Evolutionary conservation across 1,140 invertebrate species (phyloP), one percentile per base, ranked within the genome.

Genomic region (Drosophila yakuba): DNA sequence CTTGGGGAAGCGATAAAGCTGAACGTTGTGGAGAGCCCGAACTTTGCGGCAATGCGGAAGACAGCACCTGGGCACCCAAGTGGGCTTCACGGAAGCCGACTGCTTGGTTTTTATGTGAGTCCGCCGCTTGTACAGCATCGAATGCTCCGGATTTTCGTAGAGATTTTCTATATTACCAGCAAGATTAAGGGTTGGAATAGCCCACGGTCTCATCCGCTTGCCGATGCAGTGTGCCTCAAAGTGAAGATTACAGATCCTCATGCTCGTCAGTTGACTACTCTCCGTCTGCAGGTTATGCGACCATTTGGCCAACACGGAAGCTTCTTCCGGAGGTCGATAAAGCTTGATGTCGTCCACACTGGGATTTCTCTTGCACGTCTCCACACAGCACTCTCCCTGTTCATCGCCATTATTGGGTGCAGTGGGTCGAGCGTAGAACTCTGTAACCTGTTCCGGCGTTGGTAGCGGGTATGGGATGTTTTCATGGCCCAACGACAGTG

Each of bases 341-440:
- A 91, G 57, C 52, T 91, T 91, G 3, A 91, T 82, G 38, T 91
- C 90, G 25, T 91, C 90, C 11, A 91, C 74, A 41, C 85, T 79
- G 7, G 90, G 90, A 71, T 91, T 89, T n/a, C 90, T 80, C 38
- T 83, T 88, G 32, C 90, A 91, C 7, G 75, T 85, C 12, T 80
- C 84, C 15, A 91, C 90, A 68, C 90, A 91, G 43, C 90, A 91
- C 60, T 91, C 90, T 20, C 90, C 90, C 50, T 91, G 88, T 36
- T 91, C 90, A 28, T 90, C 90, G 8, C 86, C 90, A 54, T 75
- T 90, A 58, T 91, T 91, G 7, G 85, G 85, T 0, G 86, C 85
- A 35, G 74, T 76, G 11, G 86, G 86, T 3, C 85, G 74, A 0
- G 83, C 63, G 57, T 84, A 91, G 43, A 83, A 84, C 48, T 91